Evolutionary conservation across 2,113 vertebrate species (phyloP), one percentile per base, ranked within the genome.

Genomic region (Gavialis gangeticus): DNA sequence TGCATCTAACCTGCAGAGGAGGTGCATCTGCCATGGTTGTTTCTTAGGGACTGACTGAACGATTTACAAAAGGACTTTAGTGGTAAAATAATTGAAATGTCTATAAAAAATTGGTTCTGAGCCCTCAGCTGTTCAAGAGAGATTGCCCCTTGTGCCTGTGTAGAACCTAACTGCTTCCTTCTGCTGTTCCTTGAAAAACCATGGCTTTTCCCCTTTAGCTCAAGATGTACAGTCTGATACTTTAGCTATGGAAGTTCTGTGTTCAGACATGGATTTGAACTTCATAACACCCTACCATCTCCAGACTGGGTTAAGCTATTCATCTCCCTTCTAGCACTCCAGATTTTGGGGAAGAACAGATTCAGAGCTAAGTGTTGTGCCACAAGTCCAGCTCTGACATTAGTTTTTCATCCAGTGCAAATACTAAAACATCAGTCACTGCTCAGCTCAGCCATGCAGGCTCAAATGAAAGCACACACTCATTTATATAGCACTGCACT

Each of bases 351-450:
- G 34, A 73, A 73, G 69, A 37, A 73, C 86, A 85, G 81, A 85
- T 79, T 84, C 60, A 89, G 64, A 76, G 54, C n/a, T 91, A 60
- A 28, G 78, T 55, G 91, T 64, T 30, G 58, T 58, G 79, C 82
- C 75, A 62, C 64, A 84, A 46, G 21, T 76, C 27, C 27, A 92
- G 88, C 46, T 82, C 69, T 37, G 64, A 56, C 82, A 92, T 91
- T 94, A 92, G 94, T 93, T 95, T 94, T 84, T 84, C 58, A 91
- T 6, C 79, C 60, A 30, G 25, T 58, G 15, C 79, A 89, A 59
- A 83, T 60, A 91, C 82, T 86, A 91, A 91, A 93, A 90, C 75
- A 90, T 84, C 21, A 86, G 77, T 58, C 89, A 82, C 88, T 94
- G 80, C 58, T 94, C 73, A 89, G 82, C 27, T 18, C 55, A 64